Evolutionary conservation across 2,113 vertebrate genomes (phyloP).

Genomic region (Petrocephalus microphthalmus): DNA sequence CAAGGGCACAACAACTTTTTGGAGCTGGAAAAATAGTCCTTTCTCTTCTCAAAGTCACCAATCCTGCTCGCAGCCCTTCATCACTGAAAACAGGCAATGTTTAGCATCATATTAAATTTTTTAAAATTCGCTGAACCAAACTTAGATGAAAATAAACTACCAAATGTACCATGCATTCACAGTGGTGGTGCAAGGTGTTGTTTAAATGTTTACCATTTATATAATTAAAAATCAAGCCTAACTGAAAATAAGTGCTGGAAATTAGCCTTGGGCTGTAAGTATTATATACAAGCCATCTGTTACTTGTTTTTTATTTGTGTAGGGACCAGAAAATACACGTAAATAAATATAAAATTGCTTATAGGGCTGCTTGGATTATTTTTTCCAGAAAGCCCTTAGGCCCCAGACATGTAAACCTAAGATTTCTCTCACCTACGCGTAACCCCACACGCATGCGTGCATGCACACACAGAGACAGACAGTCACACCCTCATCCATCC

Average conservation of each 20-base stretch:
- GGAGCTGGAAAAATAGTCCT: not conserved
- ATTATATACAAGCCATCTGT: not conserved
- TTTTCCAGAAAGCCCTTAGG: not conserved
- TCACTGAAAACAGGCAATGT: not conserved
- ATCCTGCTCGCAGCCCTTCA: not conserved
- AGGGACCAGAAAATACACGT: not conserved
- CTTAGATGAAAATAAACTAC: not conserved
- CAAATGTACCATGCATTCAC: not conserved
- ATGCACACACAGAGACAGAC: slow-evolving; percentile 23
- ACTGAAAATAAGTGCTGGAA: not conserved
- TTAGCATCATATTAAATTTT: not conserved
- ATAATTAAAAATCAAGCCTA: not conserved
- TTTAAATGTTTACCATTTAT: not conserved
- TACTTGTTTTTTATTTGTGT: not conserved
- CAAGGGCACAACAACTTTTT: not conserved
- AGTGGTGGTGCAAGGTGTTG: not conserved
- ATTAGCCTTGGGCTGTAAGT: not conserved
- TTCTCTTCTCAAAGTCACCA: not conserved
- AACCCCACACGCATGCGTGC: slow-evolving; percentile 7
- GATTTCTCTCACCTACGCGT: not conserved
- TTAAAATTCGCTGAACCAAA: not conserved
- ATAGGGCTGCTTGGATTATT: not conserved
- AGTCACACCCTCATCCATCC: slow-evolving; percentile 10
- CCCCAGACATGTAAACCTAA: not conserved
- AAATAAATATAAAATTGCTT: not conserved